Percentiles rank a stretch among this genome's conserved stretches.
Conservation (phyloP, 2,888 invertebrate genomes). For the Coelogynopora nodosa region DNA sequence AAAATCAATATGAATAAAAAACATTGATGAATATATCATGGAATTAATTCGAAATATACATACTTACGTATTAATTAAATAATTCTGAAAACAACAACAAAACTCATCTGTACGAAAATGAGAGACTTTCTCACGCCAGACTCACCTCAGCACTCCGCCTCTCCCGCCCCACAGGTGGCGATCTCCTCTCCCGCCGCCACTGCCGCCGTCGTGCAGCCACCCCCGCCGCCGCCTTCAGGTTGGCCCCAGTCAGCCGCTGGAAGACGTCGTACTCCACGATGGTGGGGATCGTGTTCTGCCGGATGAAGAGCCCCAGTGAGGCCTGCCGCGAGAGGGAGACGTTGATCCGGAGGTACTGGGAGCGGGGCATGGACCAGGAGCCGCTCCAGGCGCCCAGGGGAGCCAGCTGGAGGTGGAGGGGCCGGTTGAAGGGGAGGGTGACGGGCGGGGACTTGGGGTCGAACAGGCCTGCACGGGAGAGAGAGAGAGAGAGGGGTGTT, state of each 20-base stretch:
- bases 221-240: neutral
- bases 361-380: slow-evolving; percentile 90
- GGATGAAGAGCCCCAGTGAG: slow-evolving; percentile 80
- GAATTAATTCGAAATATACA: no score
- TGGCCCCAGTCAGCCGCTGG: slow-evolving; percentile 63
- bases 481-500: neutral
- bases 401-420: slow-evolving; percentile 68
- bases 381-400: slow-evolving; percentile 95
- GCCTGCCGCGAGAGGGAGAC: slow-evolving; percentile 67
- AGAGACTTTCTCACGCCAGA: no score
- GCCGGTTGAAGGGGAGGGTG: neutral
- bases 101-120: no score
- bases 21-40: no score
- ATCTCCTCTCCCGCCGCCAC: no score
- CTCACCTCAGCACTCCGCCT: no score
- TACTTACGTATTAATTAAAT: no score
- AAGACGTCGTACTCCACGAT: slow-evolving; percentile 93
- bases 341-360: slow-evolving; percentile 88
- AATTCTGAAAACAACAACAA: no score
- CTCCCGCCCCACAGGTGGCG: no score
- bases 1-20: no score
- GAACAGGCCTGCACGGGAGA: slow-evolving; percentile 40
- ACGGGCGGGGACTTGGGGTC: slow-evolving; percentile 42
- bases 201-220: no score
- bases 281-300: slow-evolving; percentile 86